Evolutionary conservation across 2,113 vertebrate species (phyloP).

Genomic region (Peromyscus californicus): DNA sequence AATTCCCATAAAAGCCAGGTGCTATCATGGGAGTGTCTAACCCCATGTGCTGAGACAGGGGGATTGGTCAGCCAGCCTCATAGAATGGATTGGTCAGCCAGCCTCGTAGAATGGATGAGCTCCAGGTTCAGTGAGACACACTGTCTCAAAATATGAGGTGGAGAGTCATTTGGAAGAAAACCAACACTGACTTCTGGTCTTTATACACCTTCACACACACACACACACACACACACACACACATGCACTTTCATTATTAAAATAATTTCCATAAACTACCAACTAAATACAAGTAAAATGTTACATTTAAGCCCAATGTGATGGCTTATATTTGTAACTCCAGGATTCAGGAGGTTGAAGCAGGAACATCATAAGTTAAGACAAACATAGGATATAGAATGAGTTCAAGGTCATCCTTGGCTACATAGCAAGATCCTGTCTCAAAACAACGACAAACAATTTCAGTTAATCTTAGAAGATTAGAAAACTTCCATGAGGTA

Average conservation of each 20-base stretch:
- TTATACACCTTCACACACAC: not conserved
- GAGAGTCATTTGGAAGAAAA: not conserved
- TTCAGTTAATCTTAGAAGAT: not conserved
- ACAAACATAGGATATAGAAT: not conserved
- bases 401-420: not conserved
- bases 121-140: not conserved
- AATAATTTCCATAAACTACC: not conserved
- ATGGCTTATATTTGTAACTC: not conserved
- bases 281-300: constrained; percentile 14
- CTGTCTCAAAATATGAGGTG: not conserved
- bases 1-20: not conserved
- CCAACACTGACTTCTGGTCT: not conserved
- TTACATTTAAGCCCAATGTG: not conserved
- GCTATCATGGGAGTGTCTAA: not conserved
- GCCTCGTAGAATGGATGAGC: too few relatives aligned
- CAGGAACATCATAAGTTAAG: not conserved
- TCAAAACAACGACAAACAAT: not conserved
- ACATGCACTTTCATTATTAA: constrained; percentile 2
- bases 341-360: not conserved
- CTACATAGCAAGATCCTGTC: not conserved
- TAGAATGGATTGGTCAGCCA: not conserved
- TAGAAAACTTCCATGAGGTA: not conserved
- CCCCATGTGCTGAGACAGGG: not conserved
- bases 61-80: not conserved
- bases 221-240: not conserved